Evolutionary conservation across 1,140 invertebrate species (phyloP).

Genomic region (Sminthurides bifidus): DNA sequence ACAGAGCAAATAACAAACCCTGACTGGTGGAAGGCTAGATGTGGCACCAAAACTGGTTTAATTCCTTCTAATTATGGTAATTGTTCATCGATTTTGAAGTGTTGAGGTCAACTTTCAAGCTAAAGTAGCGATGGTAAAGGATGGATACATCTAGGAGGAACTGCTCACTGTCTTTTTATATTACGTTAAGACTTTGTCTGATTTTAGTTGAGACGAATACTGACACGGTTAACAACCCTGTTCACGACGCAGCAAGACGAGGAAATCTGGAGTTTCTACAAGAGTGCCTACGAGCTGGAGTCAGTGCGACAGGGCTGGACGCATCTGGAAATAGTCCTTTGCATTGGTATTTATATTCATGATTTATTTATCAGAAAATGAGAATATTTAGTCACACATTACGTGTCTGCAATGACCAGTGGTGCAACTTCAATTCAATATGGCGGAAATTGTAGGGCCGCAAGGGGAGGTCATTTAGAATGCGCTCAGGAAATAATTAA

Average conservation of each 20-base stretch:
- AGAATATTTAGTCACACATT: neutral
- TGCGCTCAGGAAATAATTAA: constrained; percentile 41
- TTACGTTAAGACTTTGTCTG: neutral
- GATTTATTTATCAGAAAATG: neutral
- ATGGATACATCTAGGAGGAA: neutral
- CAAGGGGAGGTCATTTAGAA: constrained; percentile 39
- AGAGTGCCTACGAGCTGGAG: constrained; percentile 51
- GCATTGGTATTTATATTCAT: constrained; percentile 53
- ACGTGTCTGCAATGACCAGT: neutral
- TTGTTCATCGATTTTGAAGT: neutral
- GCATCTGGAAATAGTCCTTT: constrained; percentile 54
- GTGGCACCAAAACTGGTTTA: constrained; percentile 46
- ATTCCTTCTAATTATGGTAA: constrained; percentile 56
- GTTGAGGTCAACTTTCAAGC: neutral
- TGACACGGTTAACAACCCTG: constrained; percentile 49
- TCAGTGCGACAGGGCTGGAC: constrained; percentile 57
- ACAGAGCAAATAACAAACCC: constrained; percentile 41
- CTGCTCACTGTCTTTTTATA: neutral
- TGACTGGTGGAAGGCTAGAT: constrained; percentile 52
- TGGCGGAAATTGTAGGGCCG: neutral
- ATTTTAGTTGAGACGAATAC: constrained; percentile 48
- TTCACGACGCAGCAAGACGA: constrained; percentile 58
- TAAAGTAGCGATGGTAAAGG: neutral
- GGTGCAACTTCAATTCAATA: neutral
- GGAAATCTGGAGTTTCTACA: constrained; percentile 52